Base-by-base conservation (phyloP, 2,888 invertebrate genomes). In the Anoplius nigerrimus region DNA sequence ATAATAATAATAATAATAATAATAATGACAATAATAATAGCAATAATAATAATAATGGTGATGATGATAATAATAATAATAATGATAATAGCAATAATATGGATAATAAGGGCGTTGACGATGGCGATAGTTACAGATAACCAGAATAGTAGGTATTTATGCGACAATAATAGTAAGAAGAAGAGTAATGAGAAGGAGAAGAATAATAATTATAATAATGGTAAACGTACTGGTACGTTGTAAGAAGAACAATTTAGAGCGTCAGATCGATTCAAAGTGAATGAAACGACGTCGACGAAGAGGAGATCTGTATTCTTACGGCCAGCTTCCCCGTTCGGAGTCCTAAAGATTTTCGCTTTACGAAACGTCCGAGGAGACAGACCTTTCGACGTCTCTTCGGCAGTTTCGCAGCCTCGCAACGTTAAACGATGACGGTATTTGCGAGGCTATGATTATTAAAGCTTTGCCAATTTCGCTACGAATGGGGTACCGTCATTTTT, bases 61-160 rank as follows among this genome's bases (percentile, higher is more conserved):
- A 66, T 74, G 43, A 69, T 69, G 67, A 75, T 75, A 70, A 72
- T 78, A 72, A 72, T 53, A 56, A 65, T 60, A 63, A 76, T 72
- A 62, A 71, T 76, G 69, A 78, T 79, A 70, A 72, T 62, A 52
- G 45, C 52, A 51, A 52, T 59, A 71, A 71, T 76, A 69, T 69
- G 75, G 74, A 74, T 71, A 75, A 78, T 72, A 69, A 70, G 76
- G 69, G 62, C 70, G 57, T 77, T 79, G 70, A 75, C 71, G 71
- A 79, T 72, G 70, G 74, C 69, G 71, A 75, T 81, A 77, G 76
- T 79, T 78, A 76, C 78, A 79, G 71, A 76, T 81, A 75, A 72
- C 72, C 78, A 3, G 72, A 71, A 79, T 78, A 76, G 75, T 81
- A 78, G 75, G 65, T 69, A 74, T 79, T 72, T 74, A 74, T 74